A percentile compares a stretch with the other conserved stretches of the same genome.
Conservation (phyloP, 53 echinoderm and acorn worm genomes). For the Holothuria scabra region DNA sequence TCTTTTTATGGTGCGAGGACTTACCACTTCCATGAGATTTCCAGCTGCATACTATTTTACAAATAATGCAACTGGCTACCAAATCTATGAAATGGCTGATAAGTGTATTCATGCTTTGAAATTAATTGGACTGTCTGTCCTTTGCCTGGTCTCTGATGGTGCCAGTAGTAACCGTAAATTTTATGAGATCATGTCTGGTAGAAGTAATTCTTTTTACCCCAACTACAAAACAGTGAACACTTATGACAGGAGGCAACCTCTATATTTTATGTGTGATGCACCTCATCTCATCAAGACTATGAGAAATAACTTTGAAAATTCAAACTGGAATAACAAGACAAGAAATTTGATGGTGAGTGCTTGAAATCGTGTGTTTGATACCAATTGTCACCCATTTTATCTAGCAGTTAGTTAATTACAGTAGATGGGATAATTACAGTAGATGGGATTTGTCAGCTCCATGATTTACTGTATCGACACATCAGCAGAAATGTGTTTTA, state of each 20-base stretch:
- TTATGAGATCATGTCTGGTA: background rate
- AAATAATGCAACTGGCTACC: background rate
- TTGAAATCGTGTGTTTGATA: too few species aligned
- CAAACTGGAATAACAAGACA: constrained; percentile 1
- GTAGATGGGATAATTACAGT: too few species aligned
- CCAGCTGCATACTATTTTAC: background rate
- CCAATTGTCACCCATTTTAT: too few species aligned
- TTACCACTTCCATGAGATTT: background rate
- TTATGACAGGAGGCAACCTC: too few species aligned
- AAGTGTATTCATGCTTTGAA: background rate
- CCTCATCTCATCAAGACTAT: background rate
- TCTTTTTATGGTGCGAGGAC: background rate
- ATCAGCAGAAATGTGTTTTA: too few species aligned
- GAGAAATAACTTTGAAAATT: constrained; percentile 4
- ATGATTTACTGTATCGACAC: too few species aligned
- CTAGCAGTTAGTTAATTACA: too few species aligned
- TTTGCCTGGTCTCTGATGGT: background rate
- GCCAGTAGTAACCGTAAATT: background rate
- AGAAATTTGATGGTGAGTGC: background rate
- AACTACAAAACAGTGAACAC: too few species aligned
- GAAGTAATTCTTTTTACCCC: too few species aligned
- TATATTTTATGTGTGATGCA: background rate
- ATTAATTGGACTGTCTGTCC: background rate
- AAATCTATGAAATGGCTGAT: background rate
- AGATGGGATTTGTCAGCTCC: too few species aligned